Base-by-base conservation (phyloP, 1,140 invertebrate genomes). In the Goniozus legneri region DNA sequence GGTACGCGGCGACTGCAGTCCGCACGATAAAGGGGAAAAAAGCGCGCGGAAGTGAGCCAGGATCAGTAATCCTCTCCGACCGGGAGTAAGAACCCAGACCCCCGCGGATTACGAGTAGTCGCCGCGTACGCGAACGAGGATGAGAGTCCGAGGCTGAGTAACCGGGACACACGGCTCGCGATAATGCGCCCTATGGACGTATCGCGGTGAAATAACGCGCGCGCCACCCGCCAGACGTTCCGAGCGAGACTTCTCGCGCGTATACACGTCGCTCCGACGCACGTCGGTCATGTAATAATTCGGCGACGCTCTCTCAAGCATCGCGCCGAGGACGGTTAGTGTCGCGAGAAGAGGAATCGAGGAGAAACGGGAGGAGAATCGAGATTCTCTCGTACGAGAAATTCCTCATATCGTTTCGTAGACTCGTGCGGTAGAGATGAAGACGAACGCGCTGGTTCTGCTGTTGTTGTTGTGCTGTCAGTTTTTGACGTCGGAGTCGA, bases 1-100 rank as follows among this genome's bases (percentile, higher is more conserved):
- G 68, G 64, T 61, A 66, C 68, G 60, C 58, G 60, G 69, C 33
- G 64, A 52, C 61, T 62, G 69, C 69, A 76, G 73, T 75, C 62
- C 66, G 65, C 65, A 69, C 62, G 68, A 59, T 59, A 58, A 59
- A 48, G 57, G 50, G 54, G n/a, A n/a, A 59, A 74, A 75, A 75
- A 70, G 60, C 52, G 58, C 45, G 21, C 31, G 40, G 56, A 50
- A 27, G 24, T 4, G 4, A 27, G 24, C 24, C n/a, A n/a, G n/a
- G n/a, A n/a, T n/a, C n/a, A n/a, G n/a, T n/a, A n/a, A n/a, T n/a
- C n/a, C n/a, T n/a, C n/a, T n/a, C n/a, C n/a, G n/a, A n/a, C n/a
- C n/a, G n/a, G n/a, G n/a, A n/a, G n/a, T n/a, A n/a, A n/a, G n/a
- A n/a, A n/a, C n/a, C n/a, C n/a, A n/a, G n/a, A n/a, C n/a, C n/a